Evolutionary conservation across 92 coral and sea anemone genomes (phyloP), one percentile per base, ranked within the genome.

Genomic region (Virgularia gustaviana): DNA sequence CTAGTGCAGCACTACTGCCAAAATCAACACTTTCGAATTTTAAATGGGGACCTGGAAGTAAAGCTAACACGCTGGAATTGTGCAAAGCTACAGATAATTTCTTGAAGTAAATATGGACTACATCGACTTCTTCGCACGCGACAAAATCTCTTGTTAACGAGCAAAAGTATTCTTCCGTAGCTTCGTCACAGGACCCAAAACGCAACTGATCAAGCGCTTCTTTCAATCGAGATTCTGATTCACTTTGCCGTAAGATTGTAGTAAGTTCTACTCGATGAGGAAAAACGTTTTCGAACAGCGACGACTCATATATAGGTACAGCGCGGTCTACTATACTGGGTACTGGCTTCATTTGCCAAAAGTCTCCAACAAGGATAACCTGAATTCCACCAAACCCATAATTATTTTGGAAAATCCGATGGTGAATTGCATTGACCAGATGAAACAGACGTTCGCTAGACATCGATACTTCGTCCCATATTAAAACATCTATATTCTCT

Each of bases 331-430:
- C 10, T 3, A 29, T 3, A 56, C 33, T 56, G 4, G 63, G 63
- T 23, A 56, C 33, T 56, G 63, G 63, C n/a, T 29, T 56, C 30
- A 54, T 23, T 54, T 54, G 60, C 60, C 60, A 54, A 23, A 54
- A 54, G 13, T 54, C 60, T 3, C 63, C 63, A 1, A 56, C 63
- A 5, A 56, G 24, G 4, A 56, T 29, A 2, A 56, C 13, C 33
- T 56, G 63, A 6, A 56, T 12, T 16, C 63, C 34, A 8, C 63
- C 63, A 56, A 56, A 56, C 3, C 36, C 63, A 18, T 28, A 16
- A 29, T 56, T 11, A 20, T 56, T 56, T 3, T 56, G 2, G 5
- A 15, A 28, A 56, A 56, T 56, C 33, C 12, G 28, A 18, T 56
- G 35, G 16, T 56, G 28, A 13, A 56, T 56, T 2, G 33, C 12